phyloP scores from a whole-genome alignment of 2,797 vertebrate genomes.

The Enteromius fasciolatus region DNA sequence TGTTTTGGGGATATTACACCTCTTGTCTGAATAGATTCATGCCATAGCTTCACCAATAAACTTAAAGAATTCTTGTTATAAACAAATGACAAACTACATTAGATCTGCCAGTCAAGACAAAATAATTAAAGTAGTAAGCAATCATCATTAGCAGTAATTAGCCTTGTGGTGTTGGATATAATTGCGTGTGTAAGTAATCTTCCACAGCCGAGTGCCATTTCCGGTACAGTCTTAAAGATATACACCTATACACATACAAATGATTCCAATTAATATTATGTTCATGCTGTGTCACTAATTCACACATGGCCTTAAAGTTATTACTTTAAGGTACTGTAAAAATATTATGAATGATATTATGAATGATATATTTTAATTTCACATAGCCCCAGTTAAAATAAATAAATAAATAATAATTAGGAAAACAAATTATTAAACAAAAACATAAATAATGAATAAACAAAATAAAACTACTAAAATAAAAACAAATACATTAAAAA shows the following conservation, averaged over 20 bases:
- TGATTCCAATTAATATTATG: not conserved
- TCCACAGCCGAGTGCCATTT: not conserved
- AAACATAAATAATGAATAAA: not conserved
- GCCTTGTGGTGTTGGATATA: not conserved
- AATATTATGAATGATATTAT: not conserved
- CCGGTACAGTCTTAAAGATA: not conserved
- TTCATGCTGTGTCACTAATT: not conserved
- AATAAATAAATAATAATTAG: not conserved
- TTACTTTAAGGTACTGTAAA: not conserved
- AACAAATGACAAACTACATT: not conserved
- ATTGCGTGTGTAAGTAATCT: constrained; percentile 2
- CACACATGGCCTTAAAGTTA: no score
- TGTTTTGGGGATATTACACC: not conserved
- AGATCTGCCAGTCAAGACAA: not conserved
- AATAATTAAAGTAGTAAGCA: not conserved
- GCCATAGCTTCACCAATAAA: not conserved
- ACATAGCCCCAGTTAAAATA: not conserved
- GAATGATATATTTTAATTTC: no score
- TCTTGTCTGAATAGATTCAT: not conserved
- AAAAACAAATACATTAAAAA: not conserved
- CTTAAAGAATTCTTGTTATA: not conserved
- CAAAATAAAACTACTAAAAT: not conserved
- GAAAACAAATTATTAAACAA: no score
- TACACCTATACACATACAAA: not conserved
- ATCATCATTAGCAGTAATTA: constrained; percentile 14